Evolutionary conservation across 2,888 invertebrate genomes (phyloP).

Genomic region (Caenorhabditis sp.): DNA sequence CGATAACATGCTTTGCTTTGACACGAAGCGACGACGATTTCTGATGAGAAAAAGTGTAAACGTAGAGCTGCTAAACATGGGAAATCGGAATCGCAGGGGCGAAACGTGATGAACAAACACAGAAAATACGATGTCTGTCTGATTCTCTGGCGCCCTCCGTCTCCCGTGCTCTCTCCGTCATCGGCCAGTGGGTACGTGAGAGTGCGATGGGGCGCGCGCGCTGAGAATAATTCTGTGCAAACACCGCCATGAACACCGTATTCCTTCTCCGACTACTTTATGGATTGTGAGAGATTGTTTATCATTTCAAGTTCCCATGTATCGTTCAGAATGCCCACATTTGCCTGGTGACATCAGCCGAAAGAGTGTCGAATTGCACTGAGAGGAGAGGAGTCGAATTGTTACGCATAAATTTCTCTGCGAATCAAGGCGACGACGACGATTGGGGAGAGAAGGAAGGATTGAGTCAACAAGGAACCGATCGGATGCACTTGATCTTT

Average conservation of each 20-base stretch:
- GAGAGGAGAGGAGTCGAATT: background rate
- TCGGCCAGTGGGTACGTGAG: slow-evolving; percentile 34
- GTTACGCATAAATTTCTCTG: slow-evolving; percentile 8
- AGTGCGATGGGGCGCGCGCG: background rate
- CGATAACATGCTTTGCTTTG: background rate
- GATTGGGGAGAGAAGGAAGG: background rate
- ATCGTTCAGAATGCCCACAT: slow-evolving; percentile 2
- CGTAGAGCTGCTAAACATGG: background rate
- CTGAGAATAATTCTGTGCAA: slow-evolving; percentile 24
- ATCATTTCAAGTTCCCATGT: background rate
- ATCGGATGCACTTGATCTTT: slow-evolving; percentile 28
- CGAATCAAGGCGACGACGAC: background rate
- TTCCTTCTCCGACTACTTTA: background rate
- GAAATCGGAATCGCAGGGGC: background rate
- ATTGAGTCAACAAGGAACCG: slow-evolving; percentile 20
- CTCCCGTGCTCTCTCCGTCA: slow-evolving; percentile 1
- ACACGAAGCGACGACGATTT: no score
- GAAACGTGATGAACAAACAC: slow-evolving; percentile 49
- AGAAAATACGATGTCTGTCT: slow-evolving; percentile 13
- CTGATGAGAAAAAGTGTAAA: background rate
- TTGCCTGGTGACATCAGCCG: background rate
- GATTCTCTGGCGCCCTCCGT: slow-evolving; percentile 9
- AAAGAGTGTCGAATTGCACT: slow-evolving; percentile 8
- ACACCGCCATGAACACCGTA: slow-evolving; percentile 44
- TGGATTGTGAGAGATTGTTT: background rate